Evolutionary conservation across 2,797 vertebrate species (phyloP), one percentile per base, ranked within the genome.

Genomic region (Echeneis naucrates): DNA sequence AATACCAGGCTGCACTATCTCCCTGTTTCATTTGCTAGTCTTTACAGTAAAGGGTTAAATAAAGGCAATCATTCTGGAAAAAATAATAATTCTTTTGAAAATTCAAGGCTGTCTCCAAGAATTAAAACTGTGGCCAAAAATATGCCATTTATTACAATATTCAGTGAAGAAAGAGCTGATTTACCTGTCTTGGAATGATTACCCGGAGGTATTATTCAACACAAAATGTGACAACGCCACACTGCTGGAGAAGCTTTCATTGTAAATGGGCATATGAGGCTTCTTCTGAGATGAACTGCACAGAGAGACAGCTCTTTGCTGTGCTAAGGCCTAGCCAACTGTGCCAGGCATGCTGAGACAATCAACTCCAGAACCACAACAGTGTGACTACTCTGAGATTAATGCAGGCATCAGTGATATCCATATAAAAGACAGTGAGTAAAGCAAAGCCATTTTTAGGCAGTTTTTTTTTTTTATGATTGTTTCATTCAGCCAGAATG

Each of bases 261-360:
- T 57, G 62, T 72, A 77, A 82, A 69, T 74, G 72, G 59, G 24
- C 51, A 47, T 61, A 53, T 63, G 64, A 56, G 21, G 76, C 68
- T 67, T 78, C 52, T 53, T 61, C 44, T 66, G 72, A 64, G 67
- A 65, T 57, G 30, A 17, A 69, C 72, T 37, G 56, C 72, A 55
- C 51, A 65, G 72, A 59, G 44, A 70, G 78, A 72, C 63, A 67
- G 75, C 63, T 72, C 83, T 77, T 77, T 62, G 65, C 77, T 78
- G 84, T 42, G 70, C 70, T 77, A 74, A 80, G 57, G 69, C 80
- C 65, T 6, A 27, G 74, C 82, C 60, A 77, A 78, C 85, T 83
- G 84, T 72, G 78, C 61, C 42, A 42, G 62, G 47, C 77, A 79
- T 53, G 59, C 77, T 81, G 83, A 84, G 83, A 87, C 87, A 89